Base-by-base conservation (phyloP, 2,888 invertebrate genomes). In the Lepidochrysops patricia region DNA sequence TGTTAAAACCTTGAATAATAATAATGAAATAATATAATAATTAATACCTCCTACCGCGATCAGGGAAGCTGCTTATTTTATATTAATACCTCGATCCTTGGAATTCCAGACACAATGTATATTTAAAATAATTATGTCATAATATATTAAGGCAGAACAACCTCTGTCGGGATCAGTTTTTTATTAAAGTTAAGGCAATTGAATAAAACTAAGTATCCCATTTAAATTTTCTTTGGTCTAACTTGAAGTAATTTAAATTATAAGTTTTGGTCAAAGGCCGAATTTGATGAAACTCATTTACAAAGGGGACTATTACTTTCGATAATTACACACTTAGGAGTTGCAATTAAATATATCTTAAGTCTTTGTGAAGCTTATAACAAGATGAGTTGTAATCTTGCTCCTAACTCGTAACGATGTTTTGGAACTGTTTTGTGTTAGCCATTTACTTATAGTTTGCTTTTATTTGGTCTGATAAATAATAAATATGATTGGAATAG, bases 241-340 rank as follows among this genome's bases (percentile, higher is more conserved):
- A 34, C 7, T 25, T 35, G 49, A 49, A 19, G 23, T 49, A 34
- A 57, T 34, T 57, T 1, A 35, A 57, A 57, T 57, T 57, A n/a
- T 25, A 57, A 35, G 35, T 57, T 57, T 57, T 25, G n/a, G 35
- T 35, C 57, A 35, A 57, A 57, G 57, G 34, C 25, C 23, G 2
- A 34, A 57, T 35, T 35, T 34, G 23, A 34, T 34, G 19, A 34
- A 57, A 35, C 35, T 34, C 13, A 35, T 57, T 56, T 52, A 29
- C 15, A 4, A 29, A n/a, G n/a, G 15, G 29, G 19, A 6, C 52
- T 9, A 6, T 15, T 52, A 52, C 52, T 52, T 52, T 13, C 9
- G 13, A 27, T 52, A 52, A 29, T 52, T 52, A 52, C 52, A 52
- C 52, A 52, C 29, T 52, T 29, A 52, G 15, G 15, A 52, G 29